Base-by-base conservation (phyloP, 2,113 vertebrate genomes). In the Glaucomys volans region DNA sequence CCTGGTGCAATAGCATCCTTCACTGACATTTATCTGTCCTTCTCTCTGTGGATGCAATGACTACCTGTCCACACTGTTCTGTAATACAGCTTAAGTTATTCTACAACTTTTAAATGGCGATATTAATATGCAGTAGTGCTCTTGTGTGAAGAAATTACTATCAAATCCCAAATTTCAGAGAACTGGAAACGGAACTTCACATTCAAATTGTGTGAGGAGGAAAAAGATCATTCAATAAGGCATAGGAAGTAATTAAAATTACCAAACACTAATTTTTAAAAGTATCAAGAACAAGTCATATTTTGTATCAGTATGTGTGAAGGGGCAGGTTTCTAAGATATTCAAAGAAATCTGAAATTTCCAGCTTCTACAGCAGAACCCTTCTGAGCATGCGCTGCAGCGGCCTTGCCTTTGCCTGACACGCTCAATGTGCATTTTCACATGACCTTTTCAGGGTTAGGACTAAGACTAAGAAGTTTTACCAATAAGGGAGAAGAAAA, bases 401-500 rank as follows among this genome's bases (percentile, higher is more conserved):
- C 97, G 97, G 47, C 37, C 54, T 87, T 97, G 96, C 97, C 86
- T 96, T 96, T 95, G 88, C 26, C 42, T 92, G 13, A 4, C 81
- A 95, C 91, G 84, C 96, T 91, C 72, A n/a, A 89, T 95, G 90
- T 54, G 2, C 32, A 95, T 98, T 99, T 99, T 99, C 98, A 98
- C 98, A 99, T 98, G 98, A 99, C 98, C 98, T 97, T 87, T 98
- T 96, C 77, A 95, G 87, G 79, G 90, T 37, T 92, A 95, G 96
- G 79, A 82, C 81, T 93, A 91, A 96, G 69, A 95, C 94, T 98
- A 98, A 99, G 92, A 95, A 96, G 86, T 97, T 98, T 97, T 98
- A 96, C 97, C 98, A 99, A 99, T 98, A 98, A 94, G 85, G 28
- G 32, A 87, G 98, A 98, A 95, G 95, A 98, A 98, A 98, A 98